Evolutionary conservation across 2,113 vertebrate genomes (phyloP).

Genomic region (Xiphophorus maculatus): DNA sequence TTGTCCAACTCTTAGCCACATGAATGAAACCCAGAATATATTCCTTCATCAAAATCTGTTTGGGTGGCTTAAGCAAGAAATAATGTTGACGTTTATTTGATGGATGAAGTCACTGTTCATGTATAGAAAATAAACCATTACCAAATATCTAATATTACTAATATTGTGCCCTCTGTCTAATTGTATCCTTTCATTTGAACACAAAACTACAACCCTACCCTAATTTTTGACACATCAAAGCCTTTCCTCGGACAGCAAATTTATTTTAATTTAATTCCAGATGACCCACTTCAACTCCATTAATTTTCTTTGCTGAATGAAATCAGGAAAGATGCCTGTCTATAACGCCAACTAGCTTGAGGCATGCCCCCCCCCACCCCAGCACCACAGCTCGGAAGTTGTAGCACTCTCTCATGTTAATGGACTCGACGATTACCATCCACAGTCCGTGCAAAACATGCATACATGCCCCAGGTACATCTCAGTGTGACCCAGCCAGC

Average conservation of each 20-base stretch:
- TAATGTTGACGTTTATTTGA: background rate
- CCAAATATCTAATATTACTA: background rate
- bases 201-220: conserved; percentile 54
- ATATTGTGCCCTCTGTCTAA: conserved; percentile 8
- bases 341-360: conserved; percentile 56
- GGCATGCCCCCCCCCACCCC: conserved; percentile 42
- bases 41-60: background rate
- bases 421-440: conserved; percentile 67
- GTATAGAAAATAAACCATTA: background rate
- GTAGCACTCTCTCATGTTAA: conserved; percentile 67
- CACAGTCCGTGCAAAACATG: conserved; percentile 62
- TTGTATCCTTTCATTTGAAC: conserved; percentile 25
- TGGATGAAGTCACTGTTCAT: background rate
- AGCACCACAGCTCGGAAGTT: conserved; percentile 42
- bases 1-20: background rate
- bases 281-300: conserved; percentile 74
- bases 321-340: conserved; percentile 57
- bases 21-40: background rate
- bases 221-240: conserved; percentile 67
- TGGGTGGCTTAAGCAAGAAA: background rate
- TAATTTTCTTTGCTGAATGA: conserved; percentile 68
- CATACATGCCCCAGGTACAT: conserved; percentile 61
- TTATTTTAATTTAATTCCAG: conserved; percentile 64
- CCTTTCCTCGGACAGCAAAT: conserved; percentile 54
- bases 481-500: conserved; percentile 61